phyloP scores from a whole-genome alignment of 2,888 invertebrate genomes.

The Lumbricus terrestris region DNA sequence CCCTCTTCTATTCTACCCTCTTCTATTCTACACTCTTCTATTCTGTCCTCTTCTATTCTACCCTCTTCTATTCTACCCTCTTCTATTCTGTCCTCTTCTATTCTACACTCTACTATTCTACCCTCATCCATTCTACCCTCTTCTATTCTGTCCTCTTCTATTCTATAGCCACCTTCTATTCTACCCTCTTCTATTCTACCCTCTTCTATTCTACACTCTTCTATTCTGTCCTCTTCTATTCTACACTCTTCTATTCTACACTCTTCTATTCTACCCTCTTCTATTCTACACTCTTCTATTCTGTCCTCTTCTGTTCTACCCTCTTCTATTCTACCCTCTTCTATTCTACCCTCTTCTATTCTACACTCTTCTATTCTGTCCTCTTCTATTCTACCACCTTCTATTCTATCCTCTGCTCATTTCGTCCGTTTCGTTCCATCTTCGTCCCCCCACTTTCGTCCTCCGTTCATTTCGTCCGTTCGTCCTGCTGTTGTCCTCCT shows the following conservation, averaged over 20 bases:
- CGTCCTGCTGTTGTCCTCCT: too few species aligned
- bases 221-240: background rate
- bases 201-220: background rate
- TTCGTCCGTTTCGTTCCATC: background rate
- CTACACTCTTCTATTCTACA: too few species aligned
- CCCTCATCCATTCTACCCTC: background rate
- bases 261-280: background rate
- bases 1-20: background rate
- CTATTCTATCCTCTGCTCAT: background rate
- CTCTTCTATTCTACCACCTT: background rate
- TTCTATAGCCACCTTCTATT: too few species aligned
- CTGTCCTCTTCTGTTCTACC: background rate
- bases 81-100: background rate
- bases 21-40: background rate
- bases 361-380: background rate
- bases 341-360: background rate
- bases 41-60: background rate
- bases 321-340: background rate
- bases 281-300: background rate
- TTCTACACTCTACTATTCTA: too few species aligned
- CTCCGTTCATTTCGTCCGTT: background rate
- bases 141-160: background rate
- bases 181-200: background rate
- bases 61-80: background rate
- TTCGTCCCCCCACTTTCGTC: background rate